Percentiles rank a stretch among this genome's conserved stretches.
phyloP scores from a whole-genome alignment of 92 coral and sea anemone genomes.

The Scolanthus callimorphus region DNA sequence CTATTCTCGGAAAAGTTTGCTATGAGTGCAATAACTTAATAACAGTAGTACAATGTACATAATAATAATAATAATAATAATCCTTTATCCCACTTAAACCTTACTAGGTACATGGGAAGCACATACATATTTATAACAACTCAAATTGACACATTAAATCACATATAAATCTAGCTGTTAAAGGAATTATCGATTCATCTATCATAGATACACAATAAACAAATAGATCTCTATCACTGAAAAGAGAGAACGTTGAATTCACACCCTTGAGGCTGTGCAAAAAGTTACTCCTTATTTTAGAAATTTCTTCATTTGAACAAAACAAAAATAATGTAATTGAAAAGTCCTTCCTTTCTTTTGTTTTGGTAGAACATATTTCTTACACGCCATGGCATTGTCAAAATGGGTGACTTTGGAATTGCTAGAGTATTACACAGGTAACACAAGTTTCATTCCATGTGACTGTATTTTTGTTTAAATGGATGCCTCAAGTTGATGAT shows the following conservation, averaged over 20 bases:
- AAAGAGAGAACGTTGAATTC: background rate
- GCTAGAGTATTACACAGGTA: constrained; percentile 95
- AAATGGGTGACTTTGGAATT: constrained; percentile 95
- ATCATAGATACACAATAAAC: too few relatives aligned
- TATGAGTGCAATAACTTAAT: background rate
- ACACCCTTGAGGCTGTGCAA: background rate
- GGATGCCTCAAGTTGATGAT: background rate
- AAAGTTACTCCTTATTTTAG: background rate
- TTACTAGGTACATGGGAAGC: too few relatives aligned
- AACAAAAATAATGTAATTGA: too few relatives aligned
- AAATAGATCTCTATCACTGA: too few relatives aligned
- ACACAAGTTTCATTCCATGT: background rate
- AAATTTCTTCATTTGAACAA: too few relatives aligned
- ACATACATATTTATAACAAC: too few relatives aligned
- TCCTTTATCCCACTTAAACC: too few relatives aligned
- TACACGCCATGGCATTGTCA: constrained; percentile 76
- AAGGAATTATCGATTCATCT: too few relatives aligned
- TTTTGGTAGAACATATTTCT: constrained; percentile 73
- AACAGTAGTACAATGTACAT: background rate
- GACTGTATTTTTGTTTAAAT: background rate
- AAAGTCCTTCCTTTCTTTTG: background rate
- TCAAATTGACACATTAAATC: too few relatives aligned
- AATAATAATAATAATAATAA: too few relatives aligned
- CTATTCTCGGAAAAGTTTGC: too few relatives aligned
- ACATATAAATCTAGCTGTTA: too few relatives aligned